Evolutionary conservation across 2,113 vertebrate species (phyloP).

Genomic region (Edolisoma coerulescens): DNA sequence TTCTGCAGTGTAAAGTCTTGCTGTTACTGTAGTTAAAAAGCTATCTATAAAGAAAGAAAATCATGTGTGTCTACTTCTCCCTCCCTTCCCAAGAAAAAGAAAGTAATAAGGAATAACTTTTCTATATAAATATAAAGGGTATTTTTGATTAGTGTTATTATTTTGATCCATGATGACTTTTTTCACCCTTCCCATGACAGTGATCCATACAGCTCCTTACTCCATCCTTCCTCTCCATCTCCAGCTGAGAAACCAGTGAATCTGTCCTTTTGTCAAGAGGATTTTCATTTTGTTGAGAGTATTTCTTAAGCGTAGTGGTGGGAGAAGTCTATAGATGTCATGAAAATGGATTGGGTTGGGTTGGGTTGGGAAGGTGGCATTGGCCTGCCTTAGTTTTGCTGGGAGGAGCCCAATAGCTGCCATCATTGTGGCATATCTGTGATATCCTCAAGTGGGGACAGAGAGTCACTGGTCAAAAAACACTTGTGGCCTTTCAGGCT

Average conservation of each 20-base stretch:
- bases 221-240: neutral
- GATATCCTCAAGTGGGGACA: neutral
- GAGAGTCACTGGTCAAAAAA: neutral
- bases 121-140: neutral
- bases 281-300: neutral
- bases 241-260: neutral
- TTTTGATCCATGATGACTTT: neutral
- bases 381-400: neutral
- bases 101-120: neutral
- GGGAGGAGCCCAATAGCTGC: neutral
- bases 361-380: neutral
- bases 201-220: neutral
- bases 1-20: neutral
- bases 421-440: rapidly evolving
- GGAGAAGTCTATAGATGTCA: neutral
- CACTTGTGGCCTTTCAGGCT: neutral
- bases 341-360: neutral
- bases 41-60: neutral
- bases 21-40: neutral
- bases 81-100: neutral
- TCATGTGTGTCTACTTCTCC: neutral
- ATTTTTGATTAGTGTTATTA: neutral
- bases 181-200: neutral
- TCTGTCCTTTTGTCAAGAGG: neutral
- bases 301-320: neutral